Conservation (phyloP, 2,113 vertebrate genomes). For the Nothocercus nigrocapillus region DNA sequence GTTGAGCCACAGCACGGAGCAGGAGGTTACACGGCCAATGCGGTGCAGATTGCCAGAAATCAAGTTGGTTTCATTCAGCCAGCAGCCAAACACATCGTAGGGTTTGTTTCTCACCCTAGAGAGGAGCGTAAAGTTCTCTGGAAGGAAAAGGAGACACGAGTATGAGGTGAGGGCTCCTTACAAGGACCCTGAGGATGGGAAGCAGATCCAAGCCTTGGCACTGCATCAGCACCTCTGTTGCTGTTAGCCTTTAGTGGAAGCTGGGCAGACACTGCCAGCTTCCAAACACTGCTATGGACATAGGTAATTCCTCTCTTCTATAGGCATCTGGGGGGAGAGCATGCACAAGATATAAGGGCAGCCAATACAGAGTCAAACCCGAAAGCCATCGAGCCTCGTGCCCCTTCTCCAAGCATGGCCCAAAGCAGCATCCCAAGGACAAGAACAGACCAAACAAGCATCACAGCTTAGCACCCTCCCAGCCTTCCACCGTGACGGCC, state of each 20-base stretch:
- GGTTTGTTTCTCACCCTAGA: slow-evolving; percentile 97
- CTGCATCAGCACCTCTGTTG: background rate
- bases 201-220: background rate
- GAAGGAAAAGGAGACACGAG: background rate
- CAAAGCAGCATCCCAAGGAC: background rate
- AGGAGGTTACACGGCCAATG: slow-evolving; percentile 95
- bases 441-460: background rate
- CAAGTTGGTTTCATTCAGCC: slow-evolving; percentile 95
- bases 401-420: background rate
- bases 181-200: background rate
- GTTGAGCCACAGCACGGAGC: slow-evolving; percentile 97
- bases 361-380: background rate
- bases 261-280: background rate
- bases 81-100: slow-evolving; percentile 97
- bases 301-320: background rate
- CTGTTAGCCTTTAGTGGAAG: background rate
- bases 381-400: background rate
- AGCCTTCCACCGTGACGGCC: background rate
- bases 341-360: background rate
- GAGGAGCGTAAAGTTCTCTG: slow-evolving; percentile 91
- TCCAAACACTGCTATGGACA: background rate
- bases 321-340: background rate
- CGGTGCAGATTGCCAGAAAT: slow-evolving; percentile 97
- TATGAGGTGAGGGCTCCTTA: background rate
- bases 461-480: background rate